Conservation (phyloP, 2,797 vertebrate genomes). For the Sebastes miniatus region DNA sequence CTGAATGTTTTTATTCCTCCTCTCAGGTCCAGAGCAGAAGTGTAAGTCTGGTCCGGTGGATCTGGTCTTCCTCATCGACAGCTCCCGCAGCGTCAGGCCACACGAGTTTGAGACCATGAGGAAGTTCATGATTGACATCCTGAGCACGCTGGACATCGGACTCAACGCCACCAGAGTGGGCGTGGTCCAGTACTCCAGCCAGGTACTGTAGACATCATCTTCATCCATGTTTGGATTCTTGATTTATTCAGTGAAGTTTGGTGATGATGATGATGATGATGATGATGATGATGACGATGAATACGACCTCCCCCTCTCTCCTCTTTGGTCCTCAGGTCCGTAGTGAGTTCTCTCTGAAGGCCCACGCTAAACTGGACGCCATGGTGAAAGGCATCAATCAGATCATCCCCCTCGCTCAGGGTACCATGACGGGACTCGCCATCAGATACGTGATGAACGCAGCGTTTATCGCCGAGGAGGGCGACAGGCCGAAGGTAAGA, state of each 20-base stretch:
- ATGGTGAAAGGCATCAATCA: conserved; percentile 92
- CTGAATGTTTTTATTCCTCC: background rate
- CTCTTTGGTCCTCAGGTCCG: conserved; percentile 83
- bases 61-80: conserved; percentile 96
- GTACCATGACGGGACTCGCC: conserved; percentile 97
- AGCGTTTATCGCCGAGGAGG: conserved; percentile 89
- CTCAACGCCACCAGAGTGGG: conserved; percentile 88
- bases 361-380: conserved; percentile 78
- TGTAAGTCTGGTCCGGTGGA: conserved; percentile 93
- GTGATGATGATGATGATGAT: background rate
- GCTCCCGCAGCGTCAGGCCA: conserved; percentile 95
- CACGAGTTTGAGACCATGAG: conserved; percentile 97
- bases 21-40: conserved; percentile 77
- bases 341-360: conserved; percentile 92
- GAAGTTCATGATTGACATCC: conserved; percentile 94
- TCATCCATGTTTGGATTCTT: too few relatives aligned
- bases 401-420: conserved; percentile 93
- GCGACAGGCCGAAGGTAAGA: conserved; percentile 85
- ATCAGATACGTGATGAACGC: conserved; percentile 93
- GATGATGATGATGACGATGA: background rate
- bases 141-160: conserved; percentile 88
- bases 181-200: conserved; percentile 97
- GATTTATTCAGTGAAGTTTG: background rate
- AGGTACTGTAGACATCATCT: conserved; percentile 78
- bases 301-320: background rate